Evolutionary conservation across 2,797 vertebrate genomes (phyloP), one percentile per base, ranked within the genome.

Genomic region (Coranthus polyacanthus): DNA sequence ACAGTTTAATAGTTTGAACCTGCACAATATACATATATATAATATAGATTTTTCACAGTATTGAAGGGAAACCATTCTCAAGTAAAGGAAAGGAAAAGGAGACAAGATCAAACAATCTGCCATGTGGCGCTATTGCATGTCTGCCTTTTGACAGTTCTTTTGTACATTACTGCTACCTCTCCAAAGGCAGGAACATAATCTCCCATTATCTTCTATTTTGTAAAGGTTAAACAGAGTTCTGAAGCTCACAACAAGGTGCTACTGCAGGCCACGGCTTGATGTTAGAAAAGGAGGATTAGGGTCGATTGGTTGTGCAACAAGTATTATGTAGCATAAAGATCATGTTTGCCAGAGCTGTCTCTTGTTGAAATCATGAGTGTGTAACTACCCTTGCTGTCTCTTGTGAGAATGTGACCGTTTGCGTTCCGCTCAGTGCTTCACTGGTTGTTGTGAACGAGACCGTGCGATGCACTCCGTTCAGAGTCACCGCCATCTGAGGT

Each of bases 381-480:
- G 18, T 51, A 20, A 8, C 45, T 95, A 99, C 98, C 95, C 89
- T 94, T 66, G 95, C 92, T 49, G 55, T 92, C 78, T 93, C 75
- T 41, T 91, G 88, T 68, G 88, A 87, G 90, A 99, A 98, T 53
- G 78, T 92, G 47, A 95, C 96, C 6, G 93, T 93, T 87, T 99
- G 98, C 42, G 83, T 96, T 72, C 94, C 95, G 65, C 95, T 96
- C 2, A 72, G 36, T 45, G 91, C 60, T 26, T 88, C 54, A 50
- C 95, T 98, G 65, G 96, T 98, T 17, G 97, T 98, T 68, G 95
- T 97, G 90, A 99, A 99, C 50, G 82, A 92, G 18, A 98, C 84
- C 0, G 93, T 95, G 84, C 90, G 94, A 4, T 95, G 92, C 72
- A 92, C 68, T 49, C 97, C 97, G 5, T 96, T 96, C 67, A 99